Base-by-base conservation (phyloP, 2,888 invertebrate genomes). In the Smittia aterrima region DNA sequence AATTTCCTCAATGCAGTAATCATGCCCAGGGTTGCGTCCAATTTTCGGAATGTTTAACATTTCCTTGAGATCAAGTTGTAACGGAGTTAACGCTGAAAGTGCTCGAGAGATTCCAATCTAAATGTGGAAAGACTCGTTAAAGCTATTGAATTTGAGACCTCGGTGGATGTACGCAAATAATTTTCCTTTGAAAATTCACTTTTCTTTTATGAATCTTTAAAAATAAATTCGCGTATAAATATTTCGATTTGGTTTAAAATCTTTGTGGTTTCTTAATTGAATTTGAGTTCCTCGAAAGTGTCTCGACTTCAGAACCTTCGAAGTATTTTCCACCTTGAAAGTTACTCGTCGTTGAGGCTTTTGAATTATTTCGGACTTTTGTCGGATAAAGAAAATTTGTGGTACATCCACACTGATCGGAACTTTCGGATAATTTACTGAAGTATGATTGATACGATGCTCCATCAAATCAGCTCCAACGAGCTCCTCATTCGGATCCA, bases 401-500 rank as follows among this genome's bases (percentile, higher is more conserved):
- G 72, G 40, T 64, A 71, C 32, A 22, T 32, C n/a, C 66, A 47
- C 74, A 32, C 20, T 6, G 7, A 6, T 6, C 32, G 6, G 4
- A n/a, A 72, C 76, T 76, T n/a, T n/a, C n/a, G n/a, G n/a, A n/a
- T n/a, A n/a, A n/a, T 47, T 47, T 80, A 89, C 90, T 83, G 88
- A 85, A 62, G 86, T 85, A 79, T 94, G 93, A 66, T 90, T 86
- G 62, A 95, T 90, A 77, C 88, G 87, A 80, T 96, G 96, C 79
- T 96, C 96, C 1, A 92, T 90, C 38, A 95, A 85, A 83, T 96
- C 96, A 0, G 96, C 95, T 0, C 96, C 96, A 13, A 96, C 83
- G 64, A 95, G 83, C 82, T 96, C 96, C 70, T 93, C 92, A 78
- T 92, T 90, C 0, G 90, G 87, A 74, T 90, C 88, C 94, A 96